Base-by-base conservation (phyloP, 2,113 vertebrate genomes). In the Percopsis transmontana region DNA sequence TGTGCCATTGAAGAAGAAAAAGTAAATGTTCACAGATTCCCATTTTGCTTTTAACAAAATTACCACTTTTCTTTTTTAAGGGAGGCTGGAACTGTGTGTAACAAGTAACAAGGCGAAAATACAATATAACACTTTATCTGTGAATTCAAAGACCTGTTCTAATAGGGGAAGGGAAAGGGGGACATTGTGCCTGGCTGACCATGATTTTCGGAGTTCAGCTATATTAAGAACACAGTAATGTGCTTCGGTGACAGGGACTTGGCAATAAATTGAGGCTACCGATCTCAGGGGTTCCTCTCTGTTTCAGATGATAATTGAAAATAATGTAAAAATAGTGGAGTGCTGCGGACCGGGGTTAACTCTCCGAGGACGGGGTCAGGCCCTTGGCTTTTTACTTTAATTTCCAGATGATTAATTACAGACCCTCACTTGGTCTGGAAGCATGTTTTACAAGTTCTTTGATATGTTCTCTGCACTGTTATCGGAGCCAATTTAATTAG, bases 281-380 rank as follows among this genome's bases (percentile, higher is more conserved):
- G 79, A 85, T 68, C 89, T 89, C 87, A 79, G 59, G 88, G 88
- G 83, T 62, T 81, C 58, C 67, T 68, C 79, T 68, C 83, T 76
- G 16, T 82, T 90, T 87, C 85, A 79, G 79, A 78, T 70, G 84
- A 90, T 92, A 91, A 91, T 92, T 91, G 89, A 89, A 92, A 91
- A 88, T 86, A 89, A 89, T 88, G 85, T 90, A 90, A 91, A 91
- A 93, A 91, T 89, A 91, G 87, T 87, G 18, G 23, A 81, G 76
- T 70, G 82, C 68, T 52, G 79, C 19, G 74, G 78, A 85, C 83
- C 62, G 63, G 84, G 81, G 89, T 86, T 75, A 85, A 61, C 75
- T 89, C 90, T 89, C 84, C 23, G 62, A 85, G 80, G 89, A 88
- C 79, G 80, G 84, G 85, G 86, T 86, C 87, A 79, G 68, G 79